phyloP scores from a whole-genome alignment of 2,888 invertebrate genomes.

The Drosophila austrosaltans region DNA sequence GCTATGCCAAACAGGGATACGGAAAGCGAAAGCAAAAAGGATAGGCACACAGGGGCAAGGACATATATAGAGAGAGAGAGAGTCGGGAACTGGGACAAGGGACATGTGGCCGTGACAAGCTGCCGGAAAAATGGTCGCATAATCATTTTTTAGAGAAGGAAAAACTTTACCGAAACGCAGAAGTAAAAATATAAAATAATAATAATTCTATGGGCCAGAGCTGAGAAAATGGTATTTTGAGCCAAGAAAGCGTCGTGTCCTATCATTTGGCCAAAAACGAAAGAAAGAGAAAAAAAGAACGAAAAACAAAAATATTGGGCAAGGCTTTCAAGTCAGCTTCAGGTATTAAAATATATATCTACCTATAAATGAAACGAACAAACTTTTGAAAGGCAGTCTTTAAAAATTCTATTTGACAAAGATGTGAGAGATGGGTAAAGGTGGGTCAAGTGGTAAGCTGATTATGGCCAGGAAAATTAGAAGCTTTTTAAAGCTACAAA shows the following conservation, averaged over 20 bases:
- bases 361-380: neutral
- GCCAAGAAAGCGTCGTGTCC: conserved; percentile 10
- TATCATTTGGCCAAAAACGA: conserved; percentile 38
- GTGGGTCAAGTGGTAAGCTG: conserved; percentile 54
- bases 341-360: conserved; percentile 46
- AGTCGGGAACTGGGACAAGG: conserved; percentile 9
- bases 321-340: conserved; percentile 33
- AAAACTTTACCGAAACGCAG: conserved; percentile 27
- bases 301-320: conserved; percentile 47
- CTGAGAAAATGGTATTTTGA: neutral
- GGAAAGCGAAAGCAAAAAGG: conserved; percentile 18
- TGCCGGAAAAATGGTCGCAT: conserved; percentile 58
- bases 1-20: conserved; percentile 24
- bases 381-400: conserved; percentile 33
- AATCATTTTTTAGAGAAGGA: conserved; percentile 52
- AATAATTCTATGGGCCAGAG: conserved; percentile 53
- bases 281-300: neutral
- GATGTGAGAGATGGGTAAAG: conserved; percentile 6
- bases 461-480: conserved; percentile 71
- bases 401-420: conserved; percentile 66
- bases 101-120: conserved; percentile 58
- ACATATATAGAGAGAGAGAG: neutral
- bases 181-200: conserved; percentile 47
- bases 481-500: conserved; percentile 49
- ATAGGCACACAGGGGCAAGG: conserved; percentile 24